Base-by-base conservation (phyloP, 2,888 invertebrate genomes). In the Lathronympha strigana region DNA sequence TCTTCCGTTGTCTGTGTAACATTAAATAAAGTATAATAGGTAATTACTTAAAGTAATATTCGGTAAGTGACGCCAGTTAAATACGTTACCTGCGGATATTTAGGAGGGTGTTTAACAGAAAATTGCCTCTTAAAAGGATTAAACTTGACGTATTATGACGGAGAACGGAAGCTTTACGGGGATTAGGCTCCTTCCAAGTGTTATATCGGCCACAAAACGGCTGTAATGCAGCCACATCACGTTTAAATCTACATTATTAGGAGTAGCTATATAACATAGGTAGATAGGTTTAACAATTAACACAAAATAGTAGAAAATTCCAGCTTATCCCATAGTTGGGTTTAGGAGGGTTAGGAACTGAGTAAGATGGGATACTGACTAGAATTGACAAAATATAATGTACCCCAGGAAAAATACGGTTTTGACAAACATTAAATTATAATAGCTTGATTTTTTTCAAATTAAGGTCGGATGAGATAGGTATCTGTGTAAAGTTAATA, bases 121-220 rank as follows among this genome's bases (percentile, higher is more conserved):
- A 61, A 57, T 49, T 33, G 49, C 49, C 58, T 60, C 28, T 31
- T 61, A 68, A 47, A 64, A 54, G 62, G 68, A 68, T 69, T 69
- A 66, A 40, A 33, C 28, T n/a, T 64, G 66, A 69, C 66, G 69
- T 71, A 76, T 73, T 72, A 74, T 58, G 67, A 71, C 62, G 54
- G 64, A 67, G 53, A 63, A 68, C 64, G 67, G 43, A 36, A 43
- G 19, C 19, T 50, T 50, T 51, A 28, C 15, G 40, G 47, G 13
- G 63, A 64, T 64, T 64, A 64, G 31, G n/a, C 36, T 13, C 28
- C 28, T 63, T 57, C 38, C 25, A 25, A 40, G 21, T 55, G 58
- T 57, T 49, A 40, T 50, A 28, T 17, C 17, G 4, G 53, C 53
- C 53, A 23, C 49, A 36, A 53, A 36, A 36, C 33, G 21, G 15